Evolutionary conservation across 1,140 invertebrate species (phyloP), one percentile per base, ranked within the genome.

Genomic region (Epicauta chinensis): DNA sequence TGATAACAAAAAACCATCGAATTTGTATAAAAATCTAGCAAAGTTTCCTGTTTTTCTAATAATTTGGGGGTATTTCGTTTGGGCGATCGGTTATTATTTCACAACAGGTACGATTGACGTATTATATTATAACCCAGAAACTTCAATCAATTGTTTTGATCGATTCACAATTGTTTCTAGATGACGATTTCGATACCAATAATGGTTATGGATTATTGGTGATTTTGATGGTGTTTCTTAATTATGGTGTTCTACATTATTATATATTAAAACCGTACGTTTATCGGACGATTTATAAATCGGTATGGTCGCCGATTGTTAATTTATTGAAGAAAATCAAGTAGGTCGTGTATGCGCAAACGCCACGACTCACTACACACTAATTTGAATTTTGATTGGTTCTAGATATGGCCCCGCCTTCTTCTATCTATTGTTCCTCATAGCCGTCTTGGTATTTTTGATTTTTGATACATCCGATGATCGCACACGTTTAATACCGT

Each of bases 151-250:
- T 31, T 35, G 17, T 12, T 35, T 44, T 31, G 45, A 36, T 11
- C 9, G 5, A 36, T 46, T 50, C n/a, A 23, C 7, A 23, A 44
- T 60, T 56, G 36, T 37, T 52, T 68, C 68, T 30, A 72, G 71
- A 57, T 51, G 53, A 65, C 3, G 57, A 67, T 1, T 47, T 66
- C n/a, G 45, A 41, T n/a, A 14, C 52, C 6, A 60, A 59, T 2
- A 56, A 79, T 44, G 88, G 88, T 1, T 83, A 87, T 59, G 86
- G 86, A 37, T 78, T 89, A 64, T 69, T 92, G 1, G 66, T 89
- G 7, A 75, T 90, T 9, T 59, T 91, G 0, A 71, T 84, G 1
- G 61, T 67, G 14, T 72, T 89, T 17, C 66, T 77, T 14, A 85
- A 87, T 57, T 71, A 79, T 49, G 73, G 75, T 12, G 39, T 87